Evolutionary conservation across 2,888 invertebrate species (phyloP).

Genomic region (Meiosimyza decipiens): DNA sequence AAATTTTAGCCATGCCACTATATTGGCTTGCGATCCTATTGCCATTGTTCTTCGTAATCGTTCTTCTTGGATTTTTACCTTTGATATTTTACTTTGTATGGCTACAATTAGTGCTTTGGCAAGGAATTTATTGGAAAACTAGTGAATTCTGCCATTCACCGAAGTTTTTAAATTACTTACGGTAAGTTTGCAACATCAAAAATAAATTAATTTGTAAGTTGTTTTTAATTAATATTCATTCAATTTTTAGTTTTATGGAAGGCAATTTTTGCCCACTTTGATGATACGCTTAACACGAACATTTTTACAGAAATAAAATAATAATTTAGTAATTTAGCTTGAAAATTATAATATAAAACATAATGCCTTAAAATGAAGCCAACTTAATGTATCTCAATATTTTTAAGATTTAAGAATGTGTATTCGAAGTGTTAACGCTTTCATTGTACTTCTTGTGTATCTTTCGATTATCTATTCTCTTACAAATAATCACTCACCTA

Average conservation of each 20-base stretch:
- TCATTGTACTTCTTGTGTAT: too few species aligned
- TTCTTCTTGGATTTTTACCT: background rate
- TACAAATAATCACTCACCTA: too few species aligned
- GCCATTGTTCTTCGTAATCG: background rate
- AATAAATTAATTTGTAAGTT: too few species aligned
- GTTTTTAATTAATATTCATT: too few species aligned
- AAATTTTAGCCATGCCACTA: background rate
- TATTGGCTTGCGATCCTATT: background rate
- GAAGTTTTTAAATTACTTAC: background rate
- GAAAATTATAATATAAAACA: too few species aligned
- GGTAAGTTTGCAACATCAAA: background rate
- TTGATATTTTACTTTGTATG: background rate
- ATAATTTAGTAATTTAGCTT: too few species aligned
- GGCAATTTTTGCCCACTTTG: slow-evolving; percentile 5
- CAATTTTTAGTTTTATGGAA: background rate
- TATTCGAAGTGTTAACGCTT: too few species aligned
- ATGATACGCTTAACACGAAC: background rate
- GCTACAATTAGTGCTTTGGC: slow-evolving; percentile 3
- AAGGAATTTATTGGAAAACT: background rate
- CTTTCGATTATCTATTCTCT: too few species aligned
- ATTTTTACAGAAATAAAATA: too few species aligned
- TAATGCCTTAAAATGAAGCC: too few species aligned
- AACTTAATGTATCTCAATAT: too few species aligned
- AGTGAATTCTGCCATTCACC: background rate
- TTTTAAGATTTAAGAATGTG: too few species aligned